Base-by-base conservation (phyloP, 2,113 vertebrate genomes). In the Bubalus kerabau region DNA sequence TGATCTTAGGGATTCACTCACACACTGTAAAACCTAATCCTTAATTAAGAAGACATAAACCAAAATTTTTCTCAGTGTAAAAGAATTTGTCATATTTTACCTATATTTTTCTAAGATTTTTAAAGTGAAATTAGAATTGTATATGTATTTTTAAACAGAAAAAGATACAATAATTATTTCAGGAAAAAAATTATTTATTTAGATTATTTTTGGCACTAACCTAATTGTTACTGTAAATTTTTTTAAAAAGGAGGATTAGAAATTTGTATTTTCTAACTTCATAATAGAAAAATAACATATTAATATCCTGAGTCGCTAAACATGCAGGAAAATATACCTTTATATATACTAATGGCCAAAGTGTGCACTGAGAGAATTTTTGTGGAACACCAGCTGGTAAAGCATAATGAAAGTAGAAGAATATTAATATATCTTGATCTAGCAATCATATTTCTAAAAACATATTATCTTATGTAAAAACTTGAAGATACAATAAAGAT, bases 1-100 rank as follows among this genome's bases (percentile, higher is more conserved):
- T 89, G 54, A 92, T 90, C 95, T 82, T 83, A 96, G 60, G 80
- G 36, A 89, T 85, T 91, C 64, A 85, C 64, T 89, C n/a, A 88
- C 46, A 91, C 62, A 59, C 24, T 86, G 2, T 89, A 91, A 97
- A 96, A 82, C 7, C 9, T 64, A 83, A 90, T 57, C 17, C 74
- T 94, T 93, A 56, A 60, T 91, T 67, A 87, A 94, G 48, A 89
- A 94, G 84, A 90, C 30, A 67, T 67, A 90, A 93, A 78, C 60
- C 85, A 97, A 94, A 86, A 78, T 52, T 23, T 78, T 56, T 64
- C 57, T 91, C 46, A 90, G 30, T 92, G 83, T 95, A 90, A 21
- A 71, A 92, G 57, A 78, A 78, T 16, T 24, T 21, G 5, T 78
- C 13, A 71, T 56, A 92, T n/a, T 76, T 90, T 87, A 56, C 32